These are phyloP conservation scores for Gobiocypris rarus DNA, from an alignment of 2,113 vertebrate genomes.

Conservation along the genomic window DNA sequence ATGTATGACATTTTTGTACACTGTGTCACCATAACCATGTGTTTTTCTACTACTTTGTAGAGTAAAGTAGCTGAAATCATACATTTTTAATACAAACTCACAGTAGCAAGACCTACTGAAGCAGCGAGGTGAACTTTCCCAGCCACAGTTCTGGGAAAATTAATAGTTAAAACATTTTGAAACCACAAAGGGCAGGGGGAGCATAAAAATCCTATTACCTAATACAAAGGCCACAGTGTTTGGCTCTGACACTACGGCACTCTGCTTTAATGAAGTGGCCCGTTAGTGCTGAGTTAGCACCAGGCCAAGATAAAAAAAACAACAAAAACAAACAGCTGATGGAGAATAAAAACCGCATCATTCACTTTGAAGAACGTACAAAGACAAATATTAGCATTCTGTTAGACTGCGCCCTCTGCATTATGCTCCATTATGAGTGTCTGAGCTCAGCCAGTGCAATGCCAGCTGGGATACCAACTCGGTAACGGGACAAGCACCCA, in stretches of 20 bases:
- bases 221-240: slow-evolving; percentile 73
- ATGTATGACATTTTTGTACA: not conserved
- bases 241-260: slow-evolving; percentile 58
- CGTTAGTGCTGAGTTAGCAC: slow-evolving; percentile 59
- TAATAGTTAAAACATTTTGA: slow-evolving; percentile 68
- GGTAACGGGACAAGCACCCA: slow-evolving; percentile 46
- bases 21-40: not conserved
- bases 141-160: slow-evolving; percentile 63
- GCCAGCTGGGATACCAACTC: slow-evolving; percentile 32
- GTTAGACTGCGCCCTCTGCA: slow-evolving; percentile 31
- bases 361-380: slow-evolving; percentile 48
- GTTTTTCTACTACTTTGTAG: not conserved
- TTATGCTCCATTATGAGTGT: slow-evolving; percentile 49
- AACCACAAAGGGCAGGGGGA: slow-evolving; percentile 61
- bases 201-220: slow-evolving; percentile 76
- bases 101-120: slow-evolving; percentile 53
- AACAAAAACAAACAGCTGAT: slow-evolving; percentile 23
- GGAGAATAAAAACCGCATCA: slow-evolving; percentile 26
- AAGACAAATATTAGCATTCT: slow-evolving; percentile 48
- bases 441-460: slow-evolving; percentile 15
- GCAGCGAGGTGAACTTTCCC: slow-evolving; percentile 62
- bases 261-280: slow-evolving; percentile 58
- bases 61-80: not conserved
- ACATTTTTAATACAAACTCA: not conserved
- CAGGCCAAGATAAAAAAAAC: slow-evolving; percentile 40